Percentiles rank a stretch among this genome's conserved stretches.
These are phyloP conservation scores for Margaritifera margaritifera DNA, from an alignment of 2,888 invertebrate species.

Conservation along the genomic window DNA sequence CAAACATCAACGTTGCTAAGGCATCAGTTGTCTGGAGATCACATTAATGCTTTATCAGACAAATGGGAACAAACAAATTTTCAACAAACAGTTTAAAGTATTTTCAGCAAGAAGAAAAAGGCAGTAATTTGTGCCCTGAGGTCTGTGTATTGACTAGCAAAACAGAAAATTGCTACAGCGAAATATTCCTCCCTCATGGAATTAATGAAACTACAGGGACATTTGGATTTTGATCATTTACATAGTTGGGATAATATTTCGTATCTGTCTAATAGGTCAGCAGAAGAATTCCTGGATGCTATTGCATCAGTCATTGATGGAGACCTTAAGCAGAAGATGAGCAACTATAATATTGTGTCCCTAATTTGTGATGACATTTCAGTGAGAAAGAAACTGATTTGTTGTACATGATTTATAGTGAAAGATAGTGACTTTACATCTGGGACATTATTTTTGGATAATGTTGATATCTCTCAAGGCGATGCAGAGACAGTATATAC, in stretches of 20 bases:
- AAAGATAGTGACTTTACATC: slow-evolving; percentile 4
- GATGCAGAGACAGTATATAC: slow-evolving; percentile 7
- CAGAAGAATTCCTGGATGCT: slow-evolving; percentile 10
- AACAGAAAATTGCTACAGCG: not conserved
- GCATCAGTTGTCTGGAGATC: not conserved
- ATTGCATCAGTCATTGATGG: slow-evolving; percentile 6
- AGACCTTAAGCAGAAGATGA: slow-evolving; percentile 2
- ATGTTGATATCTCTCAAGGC: slow-evolving; percentile 5
- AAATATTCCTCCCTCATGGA: not conserved
- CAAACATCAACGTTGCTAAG: not conserved
- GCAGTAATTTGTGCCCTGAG: not conserved
- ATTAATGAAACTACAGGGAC: slow-evolving; percentile 6
- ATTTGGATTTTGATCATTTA: slow-evolving; percentile 1
- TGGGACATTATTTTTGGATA: slow-evolving; percentile 5
- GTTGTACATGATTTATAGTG: not conserved
- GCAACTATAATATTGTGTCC: not conserved
- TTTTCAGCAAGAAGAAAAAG: not conserved
- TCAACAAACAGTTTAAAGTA: not conserved
- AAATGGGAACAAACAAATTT: not conserved
- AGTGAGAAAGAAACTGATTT: not conserved
- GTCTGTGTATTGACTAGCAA: slow-evolving; percentile 3
- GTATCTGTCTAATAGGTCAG: slow-evolving; percentile 6
- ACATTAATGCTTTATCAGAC: not conserved
- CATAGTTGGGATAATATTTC: slow-evolving; percentile 7
- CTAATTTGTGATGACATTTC: slow-evolving; percentile 6